A percentile compares a stretch with the other conserved stretches of the same genome.
Conservation (phyloP, 2,797 vertebrate genomes). For the Garrulus glandarius region DNA sequence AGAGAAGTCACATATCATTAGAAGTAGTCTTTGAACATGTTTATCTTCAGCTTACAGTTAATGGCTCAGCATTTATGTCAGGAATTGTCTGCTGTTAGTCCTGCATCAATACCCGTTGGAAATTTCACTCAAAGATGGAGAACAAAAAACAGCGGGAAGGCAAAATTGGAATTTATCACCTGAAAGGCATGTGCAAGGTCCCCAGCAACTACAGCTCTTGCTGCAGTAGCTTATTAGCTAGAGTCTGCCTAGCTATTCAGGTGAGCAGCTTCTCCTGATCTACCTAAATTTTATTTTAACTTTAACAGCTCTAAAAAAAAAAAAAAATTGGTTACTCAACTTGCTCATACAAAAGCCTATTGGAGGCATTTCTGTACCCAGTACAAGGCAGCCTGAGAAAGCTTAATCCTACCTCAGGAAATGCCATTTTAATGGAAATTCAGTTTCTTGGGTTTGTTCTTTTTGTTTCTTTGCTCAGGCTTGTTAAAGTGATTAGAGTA, state of each 20-base stretch:
- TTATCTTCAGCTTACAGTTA: conserved; percentile 22
- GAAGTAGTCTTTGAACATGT: neutral
- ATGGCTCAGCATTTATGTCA: neutral
- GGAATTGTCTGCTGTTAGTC: neutral
- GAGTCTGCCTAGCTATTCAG: neutral
- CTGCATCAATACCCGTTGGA: neutral
- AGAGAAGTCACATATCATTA: conserved; percentile 24
- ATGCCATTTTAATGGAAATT: conserved; percentile 48
- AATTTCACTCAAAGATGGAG: neutral
- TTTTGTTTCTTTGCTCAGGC: conserved; percentile 46
- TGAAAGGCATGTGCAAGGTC: neutral
- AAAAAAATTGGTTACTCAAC: neutral
- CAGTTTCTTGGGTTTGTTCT: conserved; percentile 23
- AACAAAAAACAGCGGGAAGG: neutral
- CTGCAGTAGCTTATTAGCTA: neutral
- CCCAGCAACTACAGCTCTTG: neutral
- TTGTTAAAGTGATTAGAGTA: conserved; percentile 56
- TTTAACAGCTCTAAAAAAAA: neutral
- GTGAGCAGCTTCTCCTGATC: neutral
- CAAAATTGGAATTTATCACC: conserved; percentile 4
- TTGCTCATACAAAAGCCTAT: neutral
- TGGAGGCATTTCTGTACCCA: neutral
- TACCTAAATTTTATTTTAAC: neutral
- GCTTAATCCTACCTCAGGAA: conserved; percentile 38
- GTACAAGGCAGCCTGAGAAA: neutral